Conservation (phyloP, 2,797 vertebrate genomes). For the Vipera ursinii region DNA sequence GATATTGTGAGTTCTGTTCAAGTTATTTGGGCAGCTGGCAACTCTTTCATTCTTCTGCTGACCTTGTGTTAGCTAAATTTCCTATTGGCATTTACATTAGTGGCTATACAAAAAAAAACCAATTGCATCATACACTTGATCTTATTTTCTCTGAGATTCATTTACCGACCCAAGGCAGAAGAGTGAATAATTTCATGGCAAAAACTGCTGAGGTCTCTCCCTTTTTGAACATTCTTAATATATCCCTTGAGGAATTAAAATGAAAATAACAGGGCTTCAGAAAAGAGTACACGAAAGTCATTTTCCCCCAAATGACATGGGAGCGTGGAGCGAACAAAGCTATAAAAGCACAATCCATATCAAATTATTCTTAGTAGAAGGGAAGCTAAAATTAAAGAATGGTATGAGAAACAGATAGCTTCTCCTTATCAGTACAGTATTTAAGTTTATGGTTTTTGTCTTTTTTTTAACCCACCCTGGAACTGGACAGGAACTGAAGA, state of each 20-base stretch:
- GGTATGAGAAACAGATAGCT: neutral
- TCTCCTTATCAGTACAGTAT: neutral
- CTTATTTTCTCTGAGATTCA: conserved; percentile 10
- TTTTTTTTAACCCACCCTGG: neutral
- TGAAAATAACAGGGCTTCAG: neutral
- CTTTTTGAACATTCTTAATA: conserved; percentile 8
- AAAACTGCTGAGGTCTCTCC: conserved; percentile 22
- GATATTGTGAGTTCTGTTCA: neutral
- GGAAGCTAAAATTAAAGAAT: neutral
- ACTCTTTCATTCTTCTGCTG: conserved; percentile 29
- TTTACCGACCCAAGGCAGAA: conserved; percentile 25
- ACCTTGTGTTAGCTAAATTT: conserved; percentile 26
- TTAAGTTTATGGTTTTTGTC: neutral
- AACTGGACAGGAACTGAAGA: neutral
- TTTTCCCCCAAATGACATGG: neutral
- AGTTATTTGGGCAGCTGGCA: conserved; percentile 4
- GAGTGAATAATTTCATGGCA: conserved; percentile 31
- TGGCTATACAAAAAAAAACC: neutral
- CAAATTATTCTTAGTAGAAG: neutral
- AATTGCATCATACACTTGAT: neutral
- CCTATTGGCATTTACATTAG: neutral
- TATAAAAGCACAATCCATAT: neutral
- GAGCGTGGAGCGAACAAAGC: neutral
- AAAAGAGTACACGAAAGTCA: neutral
- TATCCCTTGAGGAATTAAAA: conserved; percentile 20